Base-by-base conservation (phyloP, 2,888 invertebrate genomes). In the Standfussiana lucernea region DNA sequence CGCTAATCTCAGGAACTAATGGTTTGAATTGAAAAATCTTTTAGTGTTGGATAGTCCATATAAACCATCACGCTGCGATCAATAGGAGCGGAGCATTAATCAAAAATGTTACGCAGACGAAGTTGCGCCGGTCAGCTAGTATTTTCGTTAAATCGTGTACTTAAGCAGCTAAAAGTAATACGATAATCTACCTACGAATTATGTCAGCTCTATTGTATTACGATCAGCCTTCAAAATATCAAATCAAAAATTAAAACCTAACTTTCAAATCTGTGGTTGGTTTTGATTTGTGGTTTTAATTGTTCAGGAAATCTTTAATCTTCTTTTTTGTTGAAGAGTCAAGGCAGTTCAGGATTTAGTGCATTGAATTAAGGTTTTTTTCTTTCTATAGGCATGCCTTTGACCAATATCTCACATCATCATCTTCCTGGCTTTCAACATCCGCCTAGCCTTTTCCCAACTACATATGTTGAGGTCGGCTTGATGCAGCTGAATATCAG, bases 221-320 rank as follows among this genome's bases (percentile, higher is more conserved):
- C n/a, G 37, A 50, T 35, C 13, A 42, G 32, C 82, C 79, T 81
- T 79, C 75, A 56, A 62, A 56, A 53, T 61, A 47, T n/a, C 24
- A 42, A 64, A 45, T n/a, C 0, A n/a, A 67, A 66, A 72, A 11
- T 37, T 8, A 65, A 53, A 45, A 42, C 5, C 2, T 28, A 69
- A 37, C 59, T 59, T 68, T 76, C 35, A 59, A 80, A 59, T 64
- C 28, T 50, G 11, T 24, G 42, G 42, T 2, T 13, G 24, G 2
- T 59, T 45, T 69, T 1, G 21, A n/a, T 40, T 45, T 45, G 53
- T 32, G 13, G 21, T 71, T 32, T 10, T 56, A 45, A 64, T n/a
- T 47, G 2, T 53, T n/a, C 66, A 15, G 37, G 50, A 61, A 77
- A 56, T 40, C 1, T 32, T 13, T n/a, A 28, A 4, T 18, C 5